A percentile compares a stretch with the other conserved stretches of the same genome.
Evolutionary conservation across 1,140 invertebrate species (phyloP).

Genomic region (Copidosoma floridanum): DNA sequence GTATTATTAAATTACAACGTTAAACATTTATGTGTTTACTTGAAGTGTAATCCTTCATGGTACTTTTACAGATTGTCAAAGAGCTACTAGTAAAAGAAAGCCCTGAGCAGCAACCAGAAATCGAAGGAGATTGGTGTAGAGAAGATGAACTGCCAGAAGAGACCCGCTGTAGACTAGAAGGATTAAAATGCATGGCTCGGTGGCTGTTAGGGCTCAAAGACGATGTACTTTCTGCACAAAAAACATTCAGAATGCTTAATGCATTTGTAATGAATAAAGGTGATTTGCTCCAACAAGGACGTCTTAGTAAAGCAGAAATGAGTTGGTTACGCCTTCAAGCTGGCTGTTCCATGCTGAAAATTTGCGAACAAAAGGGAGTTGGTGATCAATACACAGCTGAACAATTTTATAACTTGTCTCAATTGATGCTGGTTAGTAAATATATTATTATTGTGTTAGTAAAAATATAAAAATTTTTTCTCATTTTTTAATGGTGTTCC

Average conservation of each 20-base stretch:
- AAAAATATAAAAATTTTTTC: neutral
- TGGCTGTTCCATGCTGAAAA: slow-evolving; percentile 92
- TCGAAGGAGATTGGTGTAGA: slow-evolving; percentile 77
- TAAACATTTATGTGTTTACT: neutral
- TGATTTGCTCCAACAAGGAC: slow-evolving; percentile 76
- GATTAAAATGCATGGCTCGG: slow-evolving; percentile 92
- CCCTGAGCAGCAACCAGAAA: slow-evolving; percentile 53
- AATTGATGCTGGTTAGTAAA: slow-evolving; percentile 78
- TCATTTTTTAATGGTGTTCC: slow-evolving; percentile 4
- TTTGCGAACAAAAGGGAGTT: slow-evolving; percentile 93
- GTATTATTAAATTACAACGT: neutral
- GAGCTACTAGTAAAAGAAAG: slow-evolving; percentile 87
- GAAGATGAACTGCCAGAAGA: slow-evolving; percentile 87
- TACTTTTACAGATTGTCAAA: slow-evolving; percentile 76
- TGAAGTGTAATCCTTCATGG: neutral
- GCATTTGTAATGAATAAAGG: slow-evolving; percentile 88
- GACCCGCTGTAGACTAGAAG: slow-evolving; percentile 90
- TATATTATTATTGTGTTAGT: neutral
- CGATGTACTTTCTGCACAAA: slow-evolving; percentile 85
- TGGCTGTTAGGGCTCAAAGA: slow-evolving; percentile 92
- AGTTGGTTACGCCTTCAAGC: slow-evolving; percentile 88
- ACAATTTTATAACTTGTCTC: slow-evolving; percentile 91
- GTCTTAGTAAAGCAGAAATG: slow-evolving; percentile 80
- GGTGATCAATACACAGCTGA: slow-evolving; percentile 91
- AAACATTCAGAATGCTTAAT: slow-evolving; percentile 89